These are phyloP conservation scores for Actenoides lindsayi DNA, from an alignment of 2,113 vertebrate species.

Conservation along the genomic window DNA sequence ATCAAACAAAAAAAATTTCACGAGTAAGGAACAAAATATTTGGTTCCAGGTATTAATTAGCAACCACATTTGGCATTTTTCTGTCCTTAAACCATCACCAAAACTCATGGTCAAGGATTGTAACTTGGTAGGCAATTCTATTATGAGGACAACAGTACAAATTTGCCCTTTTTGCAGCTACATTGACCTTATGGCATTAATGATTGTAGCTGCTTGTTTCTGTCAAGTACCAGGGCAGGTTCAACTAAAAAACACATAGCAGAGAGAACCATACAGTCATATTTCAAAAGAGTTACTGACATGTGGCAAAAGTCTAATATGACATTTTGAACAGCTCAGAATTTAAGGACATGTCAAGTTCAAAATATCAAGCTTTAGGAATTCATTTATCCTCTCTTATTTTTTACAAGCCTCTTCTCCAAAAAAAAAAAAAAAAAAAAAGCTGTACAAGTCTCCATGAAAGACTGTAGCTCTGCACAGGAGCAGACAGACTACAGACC, in stretches of 20 bases:
- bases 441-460: neutral
- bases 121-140: neutral
- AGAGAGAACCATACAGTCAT: neutral
- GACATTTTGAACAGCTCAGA: neutral
- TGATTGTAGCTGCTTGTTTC: neutral
- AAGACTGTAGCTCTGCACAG: neutral
- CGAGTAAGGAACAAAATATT: neutral
- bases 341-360: neutral
- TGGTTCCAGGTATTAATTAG: neutral
- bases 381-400: neutral
- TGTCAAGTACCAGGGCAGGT: neutral
- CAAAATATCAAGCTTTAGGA: neutral
- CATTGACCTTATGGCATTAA: neutral
- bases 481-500: neutral
- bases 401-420: neutral
- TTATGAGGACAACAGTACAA: neutral
- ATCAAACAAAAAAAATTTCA: neutral
- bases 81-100: neutral
- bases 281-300: neutral
- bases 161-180: neutral
- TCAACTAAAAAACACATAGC: neutral
- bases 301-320: neutral
- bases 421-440: neutral
- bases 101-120: neutral
- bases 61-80: neutral